Evolutionary conservation across 2,113 vertebrate species (phyloP).

Genomic region (Tautogolabrus adspersus): DNA sequence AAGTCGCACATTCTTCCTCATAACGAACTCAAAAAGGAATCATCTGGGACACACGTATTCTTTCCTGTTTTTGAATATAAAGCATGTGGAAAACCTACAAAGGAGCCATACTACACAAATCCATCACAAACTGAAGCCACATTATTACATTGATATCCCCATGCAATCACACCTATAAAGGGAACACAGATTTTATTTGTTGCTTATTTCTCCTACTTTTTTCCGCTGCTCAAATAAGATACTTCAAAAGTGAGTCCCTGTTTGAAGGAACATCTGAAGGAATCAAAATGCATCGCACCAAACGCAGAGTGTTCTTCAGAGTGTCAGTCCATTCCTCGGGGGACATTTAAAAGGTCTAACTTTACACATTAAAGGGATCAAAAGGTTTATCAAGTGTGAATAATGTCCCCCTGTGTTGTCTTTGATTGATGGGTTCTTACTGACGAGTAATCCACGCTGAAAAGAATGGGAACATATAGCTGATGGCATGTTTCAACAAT

Average conservation of each 20-base stretch:
- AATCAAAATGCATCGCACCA: constrained; percentile 6
- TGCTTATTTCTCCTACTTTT: too few species aligned
- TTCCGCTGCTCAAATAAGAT: too few species aligned
- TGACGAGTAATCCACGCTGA: constrained; percentile 30
- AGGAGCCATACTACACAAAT: constrained; percentile 10
- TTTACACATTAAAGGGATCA: constrained; percentile 44
- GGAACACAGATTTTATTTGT: too few species aligned
- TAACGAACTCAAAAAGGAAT: constrained; percentile 13
- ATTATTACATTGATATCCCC: neutral
- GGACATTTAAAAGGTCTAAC: constrained; percentile 38
- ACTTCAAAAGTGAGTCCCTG: neutral
- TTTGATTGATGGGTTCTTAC: constrained; percentile 53
- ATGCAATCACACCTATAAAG: too few species aligned
- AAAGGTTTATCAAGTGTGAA: constrained; percentile 45
- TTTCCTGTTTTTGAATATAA: constrained; percentile 9
- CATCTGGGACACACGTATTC: constrained; percentile 31
- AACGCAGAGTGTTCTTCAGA: constrained; percentile 8
- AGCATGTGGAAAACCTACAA: constrained; percentile 9
- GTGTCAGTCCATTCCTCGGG: constrained; percentile 21
- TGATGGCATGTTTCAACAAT: constrained; percentile 25
- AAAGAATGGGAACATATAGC: constrained; percentile 25
- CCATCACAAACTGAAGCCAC: constrained; percentile 5
- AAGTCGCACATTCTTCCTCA: too few species aligned
- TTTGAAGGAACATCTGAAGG: neutral
- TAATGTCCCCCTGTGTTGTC: constrained; percentile 28